Evolutionary conservation across 1,140 invertebrate species (phyloP), one percentile per base, ranked within the genome.

Genomic region (Drosophila nebulosa): DNA sequence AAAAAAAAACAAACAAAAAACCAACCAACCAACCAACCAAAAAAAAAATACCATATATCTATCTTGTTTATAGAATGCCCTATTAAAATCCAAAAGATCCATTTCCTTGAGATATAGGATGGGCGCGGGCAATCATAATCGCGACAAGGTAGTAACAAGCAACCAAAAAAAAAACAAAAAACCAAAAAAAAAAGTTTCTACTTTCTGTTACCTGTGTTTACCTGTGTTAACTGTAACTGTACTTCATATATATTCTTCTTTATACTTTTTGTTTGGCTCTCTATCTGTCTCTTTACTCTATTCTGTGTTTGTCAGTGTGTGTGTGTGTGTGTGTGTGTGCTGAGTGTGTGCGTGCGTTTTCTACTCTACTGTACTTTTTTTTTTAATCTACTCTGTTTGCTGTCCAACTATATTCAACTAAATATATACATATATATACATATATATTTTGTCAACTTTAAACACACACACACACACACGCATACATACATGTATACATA

Each of bases 51-150:
- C 16, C 39, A 7, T 42, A 18, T 18, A 6, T 85, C 64, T 89
- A 68, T 81, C 80, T 55, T 80, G 70, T 88, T 78, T 84, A 52
- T 91, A 91, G 90, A 91, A 90, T 77, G 77, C 90, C 69, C 89
- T 91, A 65, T 81, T 90, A 76, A 91, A 91, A 91, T 81, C 90
- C 74, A 91, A 91, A 91, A 89, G 90, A 81, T 88, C 90, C 67
- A 91, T 91, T 88, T 91, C 90, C 63, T 80, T 91, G 72, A 91
- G 89, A 90, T 91, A 83, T 90, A 91, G 89, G 79, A 90, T 89
- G 85, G 77, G 88, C 70, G 83, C 85, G 71, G 68, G 75, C 80
- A 79, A 75, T 69, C 89, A 77, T 81, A 89, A 89, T 78, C 81
- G 89, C 68, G 89, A 90, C 66, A 91, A 91, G 90, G 90, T 91